These are phyloP conservation scores for Poeciliopsis retropinna DNA, from an alignment of 2,113 vertebrate species.

Conservation along the genomic window DNA sequence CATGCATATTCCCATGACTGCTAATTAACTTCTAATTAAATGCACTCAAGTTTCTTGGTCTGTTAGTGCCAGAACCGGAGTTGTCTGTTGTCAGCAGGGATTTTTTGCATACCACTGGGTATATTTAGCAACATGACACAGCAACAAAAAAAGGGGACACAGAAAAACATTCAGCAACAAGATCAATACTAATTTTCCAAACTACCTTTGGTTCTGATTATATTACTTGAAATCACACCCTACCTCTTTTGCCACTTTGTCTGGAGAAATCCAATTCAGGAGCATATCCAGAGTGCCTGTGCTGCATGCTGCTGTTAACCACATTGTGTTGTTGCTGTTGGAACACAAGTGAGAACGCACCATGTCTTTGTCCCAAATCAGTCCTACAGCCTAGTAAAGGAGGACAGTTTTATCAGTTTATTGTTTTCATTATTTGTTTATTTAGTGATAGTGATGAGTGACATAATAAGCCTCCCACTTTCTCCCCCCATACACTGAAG, in stretches of 20 bases:
- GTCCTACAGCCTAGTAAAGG: slow-evolving; percentile 55
- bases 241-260: slow-evolving; percentile 74
- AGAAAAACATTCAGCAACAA: background rate
- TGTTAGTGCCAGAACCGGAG: slow-evolving; percentile 25
- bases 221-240: background rate
- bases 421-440: background rate
- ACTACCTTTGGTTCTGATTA: slow-evolving; percentile 5
- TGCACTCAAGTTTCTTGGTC: slow-evolving; percentile 20
- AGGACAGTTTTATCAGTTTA: background rate
- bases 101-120: slow-evolving; percentile 23
- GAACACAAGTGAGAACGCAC: slow-evolving; percentile 59
- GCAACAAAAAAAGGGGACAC: background rate
- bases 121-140: background rate
- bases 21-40: slow-evolving; percentile 41
- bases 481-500: background rate
- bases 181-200: background rate
- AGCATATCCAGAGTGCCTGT: slow-evolving; percentile 52
- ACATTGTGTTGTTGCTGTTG: slow-evolving; percentile 28
- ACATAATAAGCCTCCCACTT: no score
- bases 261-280: slow-evolving; percentile 57
- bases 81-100: slow-evolving; percentile 29
- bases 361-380: slow-evolving; percentile 52
- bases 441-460: no score
- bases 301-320: slow-evolving; percentile 43
- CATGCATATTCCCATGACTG: slow-evolving; percentile 10